A percentile compares a stretch with the other conserved stretches of the same genome.
These are phyloP conservation scores for Lottia gigantea DNA, from an alignment of 2,888 invertebrate species.

Conservation along the genomic window DNA sequence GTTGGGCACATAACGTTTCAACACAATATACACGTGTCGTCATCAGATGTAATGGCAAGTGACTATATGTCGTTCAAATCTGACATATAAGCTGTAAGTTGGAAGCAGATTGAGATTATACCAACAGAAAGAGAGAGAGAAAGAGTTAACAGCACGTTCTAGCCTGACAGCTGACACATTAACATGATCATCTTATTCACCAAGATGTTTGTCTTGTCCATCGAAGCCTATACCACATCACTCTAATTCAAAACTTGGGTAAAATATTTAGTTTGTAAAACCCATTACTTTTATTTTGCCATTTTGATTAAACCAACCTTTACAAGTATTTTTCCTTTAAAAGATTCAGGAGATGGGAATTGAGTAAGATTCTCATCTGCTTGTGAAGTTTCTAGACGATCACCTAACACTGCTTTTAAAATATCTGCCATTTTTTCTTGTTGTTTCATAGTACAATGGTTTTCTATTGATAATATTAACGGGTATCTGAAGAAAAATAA, in stretches of 20 bases:
- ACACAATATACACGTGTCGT: no score
- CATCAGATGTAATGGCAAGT: no score
- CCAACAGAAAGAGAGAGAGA: no score
- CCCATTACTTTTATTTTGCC: no score
- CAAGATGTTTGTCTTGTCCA: no score
- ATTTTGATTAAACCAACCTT: slow-evolving; percentile 50
- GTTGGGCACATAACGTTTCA: no score
- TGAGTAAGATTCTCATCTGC: slow-evolving; percentile 42
- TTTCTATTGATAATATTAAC: slow-evolving; percentile 70
- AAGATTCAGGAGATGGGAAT: slow-evolving; percentile 65
- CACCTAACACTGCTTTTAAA: slow-evolving; percentile 64
- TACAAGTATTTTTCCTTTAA: slow-evolving; percentile 66
- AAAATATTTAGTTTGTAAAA: background rate
- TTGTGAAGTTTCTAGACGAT: slow-evolving; percentile 54
- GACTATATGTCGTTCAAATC: no score
- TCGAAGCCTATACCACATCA: no score
- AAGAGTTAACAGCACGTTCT: no score
- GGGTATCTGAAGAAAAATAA: slow-evolving; percentile 67
- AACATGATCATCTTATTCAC: background rate
- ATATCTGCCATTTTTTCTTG: slow-evolving; percentile 68
- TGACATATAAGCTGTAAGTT: no score
- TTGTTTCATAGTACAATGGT: slow-evolving; percentile 70
- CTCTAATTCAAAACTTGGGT: background rate
- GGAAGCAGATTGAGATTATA: no score
- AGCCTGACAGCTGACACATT: no score